Percentiles rank a stretch among this genome's conserved stretches.
Conservation (phyloP, 1,140 invertebrate genomes). For the Dinothrombium tinctorium region DNA sequence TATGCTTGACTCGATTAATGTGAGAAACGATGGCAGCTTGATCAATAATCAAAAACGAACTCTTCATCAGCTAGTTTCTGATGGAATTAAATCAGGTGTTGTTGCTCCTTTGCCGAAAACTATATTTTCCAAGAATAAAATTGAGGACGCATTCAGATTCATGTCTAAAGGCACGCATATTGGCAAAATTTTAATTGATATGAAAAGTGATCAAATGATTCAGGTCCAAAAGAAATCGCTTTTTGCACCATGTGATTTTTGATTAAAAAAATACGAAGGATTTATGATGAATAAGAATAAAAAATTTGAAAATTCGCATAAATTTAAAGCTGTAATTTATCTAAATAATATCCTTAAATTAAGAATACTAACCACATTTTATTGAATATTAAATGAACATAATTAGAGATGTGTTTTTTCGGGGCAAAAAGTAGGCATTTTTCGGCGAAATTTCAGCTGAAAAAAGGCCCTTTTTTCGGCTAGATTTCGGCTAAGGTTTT, state of each 20-base stretch:
- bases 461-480: constrained; percentile 39
- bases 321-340: constrained; percentile 77
- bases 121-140: constrained; percentile 52
- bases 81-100: constrained; percentile 59
- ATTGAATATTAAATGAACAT: too few species aligned
- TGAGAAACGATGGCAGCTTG: constrained; percentile 17
- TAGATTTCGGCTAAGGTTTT: constrained; percentile 31
- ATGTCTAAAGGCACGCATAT: constrained; percentile 93
- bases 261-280: constrained; percentile 59
- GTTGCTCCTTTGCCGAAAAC: constrained; percentile 57
- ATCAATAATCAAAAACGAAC: constrained; percentile 14
- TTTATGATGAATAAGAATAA: constrained; percentile 61
- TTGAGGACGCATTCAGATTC: constrained; percentile 74
- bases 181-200: constrained; percentile 53
- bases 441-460: constrained; percentile 43
- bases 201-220: constrained; percentile 17
- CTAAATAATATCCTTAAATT: constrained; percentile 61
- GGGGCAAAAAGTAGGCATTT: constrained; percentile 40
- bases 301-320: constrained; percentile 77
- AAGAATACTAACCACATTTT: constrained; percentile 31
- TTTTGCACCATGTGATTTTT: constrained; percentile 37
- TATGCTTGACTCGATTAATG: constrained; percentile 48
- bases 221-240: constrained; percentile 16
- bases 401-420: too few species aligned
- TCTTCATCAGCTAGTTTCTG: constrained; percentile 33